Evolutionary conservation across 2,113 vertebrate species (phyloP).

Genomic region (human (Homo sapiens)): GRCh38 chr15:71888501-71889000

Average conservation of each 20-base stretch:
- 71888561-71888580: background rate
- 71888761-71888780: slow-evolving; percentile 37
- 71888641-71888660: slow-evolving; percentile 18
- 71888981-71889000: background rate
- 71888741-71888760: slow-evolving; percentile 28
- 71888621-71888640: slow-evolving; percentile 26
- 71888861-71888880: background rate
- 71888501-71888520: background rate
- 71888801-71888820: background rate
- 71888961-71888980: background rate
- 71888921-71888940: background rate
- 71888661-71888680: background rate
- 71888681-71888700: slow-evolving; percentile 12
- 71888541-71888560: slow-evolving; percentile 32
- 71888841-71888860: background rate
- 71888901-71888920: background rate
- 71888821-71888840: background rate
- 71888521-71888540: background rate
- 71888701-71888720: background rate
- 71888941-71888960: background rate
- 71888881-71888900: background rate
- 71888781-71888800: background rate
- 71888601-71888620: slow-evolving; percentile 2
- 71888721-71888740: background rate
- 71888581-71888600: background rate